phyloP scores from a whole-genome alignment of 2,888 invertebrate genomes.

The Embidobia sp. region DNA sequence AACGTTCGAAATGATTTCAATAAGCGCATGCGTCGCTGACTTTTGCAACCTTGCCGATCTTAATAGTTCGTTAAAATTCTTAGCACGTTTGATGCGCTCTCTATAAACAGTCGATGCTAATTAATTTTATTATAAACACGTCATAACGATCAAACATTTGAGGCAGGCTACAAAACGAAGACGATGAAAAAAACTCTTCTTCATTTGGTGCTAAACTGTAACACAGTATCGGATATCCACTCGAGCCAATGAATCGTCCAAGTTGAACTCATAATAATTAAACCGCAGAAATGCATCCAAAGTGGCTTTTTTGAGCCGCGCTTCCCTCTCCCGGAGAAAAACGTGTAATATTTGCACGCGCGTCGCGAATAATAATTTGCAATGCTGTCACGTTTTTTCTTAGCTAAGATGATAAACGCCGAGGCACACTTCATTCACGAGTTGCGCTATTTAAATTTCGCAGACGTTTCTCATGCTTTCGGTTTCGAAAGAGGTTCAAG shows the following conservation, averaged over 20 bases:
- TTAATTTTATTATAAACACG: too few relatives aligned
- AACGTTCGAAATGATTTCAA: conserved; percentile 29
- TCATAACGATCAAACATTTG: too few relatives aligned
- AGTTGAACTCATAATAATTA: conserved; percentile 2
- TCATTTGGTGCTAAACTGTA: conserved; percentile 16
- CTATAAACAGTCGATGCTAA: too few relatives aligned
- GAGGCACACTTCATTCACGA: conserved; percentile 22
- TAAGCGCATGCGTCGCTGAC: neutral
- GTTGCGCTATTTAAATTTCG: conserved; percentile 27
- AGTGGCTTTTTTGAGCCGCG: neutral
- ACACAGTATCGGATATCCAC: conserved; percentile 4
- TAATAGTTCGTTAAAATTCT: conserved; percentile 22
- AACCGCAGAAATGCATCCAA: conserved; percentile 15
- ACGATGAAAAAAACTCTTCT: neutral
- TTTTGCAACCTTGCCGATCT: conserved; percentile 6
- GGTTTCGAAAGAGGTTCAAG: too few relatives aligned
- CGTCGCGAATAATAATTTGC: conserved; percentile 43
- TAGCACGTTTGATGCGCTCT: too few relatives aligned
- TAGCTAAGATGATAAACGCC: conserved; percentile 28
- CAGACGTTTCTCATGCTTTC: too few relatives aligned
- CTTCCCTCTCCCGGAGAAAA: conserved; percentile 1
- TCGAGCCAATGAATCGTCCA: neutral
- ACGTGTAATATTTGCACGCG: conserved; percentile 30
- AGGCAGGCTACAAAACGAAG: too few relatives aligned
- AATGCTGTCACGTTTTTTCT: conserved; percentile 46